Evolutionary conservation across 2,797 vertebrate genomes (phyloP).

Genomic region (Catharus ustulatus): DNA sequence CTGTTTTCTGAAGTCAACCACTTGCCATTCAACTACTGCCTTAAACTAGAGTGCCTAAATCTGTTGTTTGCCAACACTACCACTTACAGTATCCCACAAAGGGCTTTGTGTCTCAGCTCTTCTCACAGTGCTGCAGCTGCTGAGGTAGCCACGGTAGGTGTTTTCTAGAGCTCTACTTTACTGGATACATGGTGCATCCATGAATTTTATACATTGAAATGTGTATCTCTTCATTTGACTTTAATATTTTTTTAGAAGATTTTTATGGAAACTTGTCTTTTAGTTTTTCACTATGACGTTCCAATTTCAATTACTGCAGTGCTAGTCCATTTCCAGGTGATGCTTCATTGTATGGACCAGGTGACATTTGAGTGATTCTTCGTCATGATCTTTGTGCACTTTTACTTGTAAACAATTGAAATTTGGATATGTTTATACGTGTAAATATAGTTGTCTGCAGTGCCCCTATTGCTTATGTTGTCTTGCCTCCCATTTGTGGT

Average conservation of each 20-base stretch:
- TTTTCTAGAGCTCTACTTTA: constrained; percentile 75
- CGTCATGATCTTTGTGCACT: constrained; percentile 92
- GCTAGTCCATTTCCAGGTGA: constrained; percentile 79
- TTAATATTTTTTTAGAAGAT: constrained; percentile 83
- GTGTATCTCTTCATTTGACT: constrained; percentile 76
- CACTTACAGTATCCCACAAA: constrained; percentile 77
- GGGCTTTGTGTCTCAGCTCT: constrained; percentile 76
- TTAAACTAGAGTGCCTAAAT: constrained; percentile 87
- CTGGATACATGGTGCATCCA: constrained; percentile 72
- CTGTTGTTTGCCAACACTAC: constrained; percentile 81
- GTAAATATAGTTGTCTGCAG: constrained; percentile 81
- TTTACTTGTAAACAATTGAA: constrained; percentile 88
- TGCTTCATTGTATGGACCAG: constrained; percentile 81
- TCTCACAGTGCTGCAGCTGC: constrained; percentile 71
- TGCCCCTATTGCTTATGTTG: constrained; percentile 79
- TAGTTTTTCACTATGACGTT: constrained; percentile 76
- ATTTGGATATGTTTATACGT: constrained; percentile 84
- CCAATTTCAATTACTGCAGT: constrained; percentile 76
- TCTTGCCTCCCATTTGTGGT: constrained; percentile 77
- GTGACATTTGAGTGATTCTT: constrained; percentile 81
- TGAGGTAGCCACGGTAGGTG: constrained; percentile 72
- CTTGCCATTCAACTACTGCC: constrained; percentile 84
- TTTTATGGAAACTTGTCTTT: constrained; percentile 76
- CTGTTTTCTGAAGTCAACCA: constrained; percentile 78
- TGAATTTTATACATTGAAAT: constrained; percentile 73